These are phyloP conservation scores for Phalanger gymnotis DNA, from an alignment of 2,797 vertebrate genomes.

Conservation along the genomic window DNA sequence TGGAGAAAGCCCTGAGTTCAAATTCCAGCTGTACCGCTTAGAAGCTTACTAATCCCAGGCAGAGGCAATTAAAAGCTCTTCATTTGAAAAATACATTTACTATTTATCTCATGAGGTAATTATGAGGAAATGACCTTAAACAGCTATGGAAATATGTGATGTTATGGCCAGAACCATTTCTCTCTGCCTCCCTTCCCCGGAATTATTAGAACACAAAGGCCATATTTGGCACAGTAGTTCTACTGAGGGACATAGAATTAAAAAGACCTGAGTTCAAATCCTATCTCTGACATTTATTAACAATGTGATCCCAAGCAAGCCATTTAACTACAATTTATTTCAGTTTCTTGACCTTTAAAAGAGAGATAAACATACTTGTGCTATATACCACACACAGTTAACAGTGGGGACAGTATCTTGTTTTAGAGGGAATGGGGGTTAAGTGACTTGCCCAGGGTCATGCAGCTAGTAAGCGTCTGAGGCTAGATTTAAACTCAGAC, in stretches of 20 bases:
- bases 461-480: too few relatives aligned
- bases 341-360: not conserved
- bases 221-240: not conserved
- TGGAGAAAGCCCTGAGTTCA: not conserved
- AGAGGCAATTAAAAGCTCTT: not conserved
- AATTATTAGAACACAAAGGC: not conserved
- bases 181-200: too few relatives aligned
- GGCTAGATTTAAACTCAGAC: too few relatives aligned
- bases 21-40: not conserved
- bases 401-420: not conserved
- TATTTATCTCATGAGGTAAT: not conserved
- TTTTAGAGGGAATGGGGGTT: too few relatives aligned
- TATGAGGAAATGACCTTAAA: not conserved
- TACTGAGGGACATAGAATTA: not conserved
- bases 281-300: not conserved
- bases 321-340: not conserved
- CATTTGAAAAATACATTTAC: not conserved
- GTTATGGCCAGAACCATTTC: not conserved
- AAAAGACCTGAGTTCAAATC: not conserved
- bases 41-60: not conserved
- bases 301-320: not conserved
- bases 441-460: too few relatives aligned
- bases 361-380: not conserved
- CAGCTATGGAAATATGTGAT: not conserved
- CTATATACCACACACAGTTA: not conserved